Evolutionary conservation across 2,888 invertebrate species (phyloP).

Genomic region (Plusia festucae): DNA sequence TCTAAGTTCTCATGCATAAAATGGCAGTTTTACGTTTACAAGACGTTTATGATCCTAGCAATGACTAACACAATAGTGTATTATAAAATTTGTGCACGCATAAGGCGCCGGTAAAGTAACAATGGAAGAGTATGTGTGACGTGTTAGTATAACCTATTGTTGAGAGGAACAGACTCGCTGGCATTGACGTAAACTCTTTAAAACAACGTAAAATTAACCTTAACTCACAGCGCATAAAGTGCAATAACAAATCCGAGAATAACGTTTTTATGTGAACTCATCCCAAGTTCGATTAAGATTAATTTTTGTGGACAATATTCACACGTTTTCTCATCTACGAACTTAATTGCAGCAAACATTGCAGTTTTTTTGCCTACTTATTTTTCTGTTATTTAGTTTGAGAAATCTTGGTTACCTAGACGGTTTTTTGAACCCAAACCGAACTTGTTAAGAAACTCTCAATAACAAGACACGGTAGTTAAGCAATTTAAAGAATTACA

Average conservation of each 20-base stretch:
- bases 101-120: constrained; percentile 40
- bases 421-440: constrained; percentile 10
- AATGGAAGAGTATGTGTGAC: constrained; percentile 53
- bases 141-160: constrained; percentile 44
- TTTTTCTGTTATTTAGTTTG: constrained; percentile 13
- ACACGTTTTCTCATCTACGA: constrained; percentile 1
- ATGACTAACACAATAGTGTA: constrained; percentile 50
- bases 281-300: constrained; percentile 14
- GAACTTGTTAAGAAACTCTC: constrained; percentile 27
- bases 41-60: constrained; percentile 37
- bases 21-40: constrained; percentile 37
- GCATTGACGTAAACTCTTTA: constrained; percentile 32
- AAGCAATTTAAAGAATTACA: constrained; percentile 30
- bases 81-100: constrained; percentile 56
- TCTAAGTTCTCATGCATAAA: constrained; percentile 39
- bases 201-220: constrained; percentile 15
- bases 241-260: background rate
- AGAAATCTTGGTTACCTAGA: constrained; percentile 2
- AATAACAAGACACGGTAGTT: constrained; percentile 21
- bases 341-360: background rate
- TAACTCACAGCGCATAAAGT: constrained; percentile 9
- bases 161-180: constrained; percentile 40
- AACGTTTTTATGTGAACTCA: background rate
- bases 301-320: constrained; percentile 6
- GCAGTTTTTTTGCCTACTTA: background rate